Evolutionary conservation across 2,113 vertebrate species (phyloP).

Genomic region (Lepus timidus): DNA sequence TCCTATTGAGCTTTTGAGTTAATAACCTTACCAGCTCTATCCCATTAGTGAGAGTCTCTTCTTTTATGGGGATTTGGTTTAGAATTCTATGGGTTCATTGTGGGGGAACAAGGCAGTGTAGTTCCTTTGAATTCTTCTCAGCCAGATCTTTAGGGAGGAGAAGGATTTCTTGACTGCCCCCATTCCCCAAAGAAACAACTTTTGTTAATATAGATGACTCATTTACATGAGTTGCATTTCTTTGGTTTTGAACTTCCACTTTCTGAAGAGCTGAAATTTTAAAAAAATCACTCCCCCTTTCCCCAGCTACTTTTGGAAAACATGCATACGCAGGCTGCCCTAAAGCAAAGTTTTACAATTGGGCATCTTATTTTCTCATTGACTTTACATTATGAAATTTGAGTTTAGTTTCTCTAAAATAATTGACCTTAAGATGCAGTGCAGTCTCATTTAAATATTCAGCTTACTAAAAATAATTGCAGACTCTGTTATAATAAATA

Average conservation of each 20-base stretch:
- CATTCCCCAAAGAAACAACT: not conserved
- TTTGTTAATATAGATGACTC: not conserved
- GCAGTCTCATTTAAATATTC: constrained; percentile 57
- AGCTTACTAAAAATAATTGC: constrained; percentile 13
- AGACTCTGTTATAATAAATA: not conserved
- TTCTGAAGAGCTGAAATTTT: constrained; percentile 36
- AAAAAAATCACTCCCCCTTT: not conserved
- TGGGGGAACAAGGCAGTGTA: not conserved
- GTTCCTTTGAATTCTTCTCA: not conserved
- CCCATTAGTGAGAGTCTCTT: not conserved
- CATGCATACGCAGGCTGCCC: not conserved
- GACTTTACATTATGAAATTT: constrained; percentile 39
- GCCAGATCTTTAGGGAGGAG: constrained; percentile 11
- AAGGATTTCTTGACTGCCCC: not conserved
- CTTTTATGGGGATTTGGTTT: constrained; percentile 17
- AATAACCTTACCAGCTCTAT: not conserved
- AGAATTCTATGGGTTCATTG: not conserved
- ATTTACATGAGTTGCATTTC: constrained; percentile 42
- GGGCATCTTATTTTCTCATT: not conserved
- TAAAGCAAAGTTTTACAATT: constrained; percentile 3
- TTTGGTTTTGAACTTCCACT: constrained; percentile 25
- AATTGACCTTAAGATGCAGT: constrained; percentile 27
- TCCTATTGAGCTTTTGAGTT: not conserved
- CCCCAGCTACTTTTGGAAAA: constrained; percentile 26
- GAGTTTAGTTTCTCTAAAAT: constrained; percentile 30